A percentile compares a stretch with the other conserved stretches of the same genome.
Conservation (phyloP, 2,113 vertebrate species). For the Baryphthengus martii region DNA sequence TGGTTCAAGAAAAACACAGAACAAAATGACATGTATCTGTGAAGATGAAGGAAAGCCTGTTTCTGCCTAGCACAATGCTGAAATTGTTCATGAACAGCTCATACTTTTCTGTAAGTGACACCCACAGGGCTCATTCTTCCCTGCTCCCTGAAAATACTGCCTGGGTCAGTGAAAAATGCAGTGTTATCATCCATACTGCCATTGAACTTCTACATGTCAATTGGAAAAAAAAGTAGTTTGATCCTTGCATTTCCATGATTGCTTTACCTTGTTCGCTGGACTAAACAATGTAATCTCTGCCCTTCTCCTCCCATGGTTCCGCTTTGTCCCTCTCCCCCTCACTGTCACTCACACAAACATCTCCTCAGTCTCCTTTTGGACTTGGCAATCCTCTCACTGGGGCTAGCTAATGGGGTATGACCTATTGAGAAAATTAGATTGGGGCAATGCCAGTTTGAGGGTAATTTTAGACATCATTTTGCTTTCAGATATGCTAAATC, state of each 20-base stretch:
- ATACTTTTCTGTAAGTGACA: not conserved
- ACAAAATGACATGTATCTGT: constrained; percentile 39
- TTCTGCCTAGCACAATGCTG: not conserved
- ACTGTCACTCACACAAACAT: not conserved
- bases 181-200: not conserved
- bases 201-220: not conserved
- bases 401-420: not conserved
- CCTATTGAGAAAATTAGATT: not conserved
- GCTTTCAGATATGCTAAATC: constrained; percentile 36
- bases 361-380: not conserved
- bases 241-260: not conserved
- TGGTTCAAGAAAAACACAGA: constrained; percentile 36
- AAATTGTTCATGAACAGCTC: constrained; percentile 11
- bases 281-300: not conserved
- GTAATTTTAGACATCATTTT: constrained; percentile 2
- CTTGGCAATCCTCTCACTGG: not conserved
- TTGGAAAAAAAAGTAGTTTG: not conserved
- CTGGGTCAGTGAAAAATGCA: not conserved
- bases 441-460: not conserved
- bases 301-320: not conserved
- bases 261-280: not conserved
- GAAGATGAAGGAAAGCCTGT: constrained; percentile 25
- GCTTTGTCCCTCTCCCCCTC: not conserved
- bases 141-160: not conserved
- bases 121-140: not conserved